phyloP scores from a whole-genome alignment of 2,797 vertebrate genomes.

The Centropyge bicolor region DNA sequence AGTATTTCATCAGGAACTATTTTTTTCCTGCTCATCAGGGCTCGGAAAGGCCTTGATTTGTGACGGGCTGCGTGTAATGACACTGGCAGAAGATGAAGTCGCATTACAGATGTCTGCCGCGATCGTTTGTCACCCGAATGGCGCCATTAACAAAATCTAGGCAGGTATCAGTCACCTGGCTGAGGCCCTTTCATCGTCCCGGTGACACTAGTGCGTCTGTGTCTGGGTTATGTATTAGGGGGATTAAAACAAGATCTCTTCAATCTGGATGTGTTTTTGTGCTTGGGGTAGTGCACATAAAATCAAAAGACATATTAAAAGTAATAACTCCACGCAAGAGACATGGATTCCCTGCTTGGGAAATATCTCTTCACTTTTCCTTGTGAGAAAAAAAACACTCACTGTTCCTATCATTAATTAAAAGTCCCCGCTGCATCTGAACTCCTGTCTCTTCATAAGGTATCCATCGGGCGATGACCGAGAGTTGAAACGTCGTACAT shows the following conservation, averaged over 20 bases:
- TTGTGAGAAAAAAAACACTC: background rate
- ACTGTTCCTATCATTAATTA: constrained; percentile 53
- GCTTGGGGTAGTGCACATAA: constrained; percentile 2
- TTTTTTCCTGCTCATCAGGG: constrained; percentile 69
- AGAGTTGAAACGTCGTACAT: constrained; percentile 44
- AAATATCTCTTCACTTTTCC: constrained; percentile 5
- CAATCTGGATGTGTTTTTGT: background rate
- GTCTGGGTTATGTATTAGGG: constrained; percentile 63
- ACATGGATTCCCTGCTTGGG: background rate
- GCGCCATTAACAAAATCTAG: constrained; percentile 79
- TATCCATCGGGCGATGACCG: constrained; percentile 37
- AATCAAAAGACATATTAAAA: constrained; percentile 18
- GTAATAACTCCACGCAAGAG: constrained; percentile 1
- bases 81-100: constrained; percentile 77
- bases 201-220: constrained; percentile 58
- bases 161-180: constrained; percentile 81
- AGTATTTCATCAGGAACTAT: constrained; percentile 72
- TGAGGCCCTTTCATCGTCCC: constrained; percentile 62
- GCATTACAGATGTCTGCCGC: constrained; percentile 67
- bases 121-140: constrained; percentile 72
- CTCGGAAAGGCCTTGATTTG: constrained; percentile 76
- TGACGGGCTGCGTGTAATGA: constrained; percentile 71
- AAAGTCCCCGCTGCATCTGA: constrained; percentile 26
- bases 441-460: constrained; percentile 34
- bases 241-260: constrained; percentile 34